A percentile compares a stretch with the other conserved stretches of the same genome.
phyloP scores from a whole-genome alignment of 2,888 invertebrate genomes.

The Stenurella melanura region DNA sequence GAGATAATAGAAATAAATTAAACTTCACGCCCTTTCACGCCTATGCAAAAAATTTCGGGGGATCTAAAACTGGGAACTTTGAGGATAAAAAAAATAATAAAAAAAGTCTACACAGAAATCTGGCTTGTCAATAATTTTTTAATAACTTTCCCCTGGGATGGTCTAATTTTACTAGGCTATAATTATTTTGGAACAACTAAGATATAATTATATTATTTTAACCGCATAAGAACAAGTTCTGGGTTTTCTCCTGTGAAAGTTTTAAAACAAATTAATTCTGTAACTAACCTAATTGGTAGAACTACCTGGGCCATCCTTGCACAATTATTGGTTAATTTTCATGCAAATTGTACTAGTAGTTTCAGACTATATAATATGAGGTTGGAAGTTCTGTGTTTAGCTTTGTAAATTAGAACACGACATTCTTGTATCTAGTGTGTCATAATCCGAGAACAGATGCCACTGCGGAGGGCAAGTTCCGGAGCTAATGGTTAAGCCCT shows the following conservation, averaged over 20 bases:
- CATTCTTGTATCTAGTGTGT: conserved; percentile 47
- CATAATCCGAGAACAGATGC: conserved; percentile 56
- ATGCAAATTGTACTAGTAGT: neutral
- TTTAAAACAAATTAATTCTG: neutral
- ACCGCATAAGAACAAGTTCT: neutral
- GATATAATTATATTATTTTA: neutral
- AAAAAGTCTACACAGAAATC: no score
- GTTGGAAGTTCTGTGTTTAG: neutral
- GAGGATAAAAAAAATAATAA: no score
- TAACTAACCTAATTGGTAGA: neutral
- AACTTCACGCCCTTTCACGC: no score
- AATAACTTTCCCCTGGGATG: no score
- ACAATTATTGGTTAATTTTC: conserved; percentile 2
- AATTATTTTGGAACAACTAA: neutral
- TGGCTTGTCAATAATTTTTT: no score
- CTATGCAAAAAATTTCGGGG: no score
- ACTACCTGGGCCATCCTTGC: neutral
- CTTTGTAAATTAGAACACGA: conserved; percentile 15
- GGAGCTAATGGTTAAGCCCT: conserved; percentile 52
- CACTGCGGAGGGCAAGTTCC: conserved; percentile 50
- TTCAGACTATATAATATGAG: neutral
- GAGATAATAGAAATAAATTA: no score
- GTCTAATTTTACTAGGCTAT: no score
- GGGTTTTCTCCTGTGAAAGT: neutral
- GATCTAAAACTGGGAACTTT: no score